Evolutionary conservation across 92 coral and sea anemone species (phyloP).

Genomic region (Umimayanthus chanpuru): DNA sequence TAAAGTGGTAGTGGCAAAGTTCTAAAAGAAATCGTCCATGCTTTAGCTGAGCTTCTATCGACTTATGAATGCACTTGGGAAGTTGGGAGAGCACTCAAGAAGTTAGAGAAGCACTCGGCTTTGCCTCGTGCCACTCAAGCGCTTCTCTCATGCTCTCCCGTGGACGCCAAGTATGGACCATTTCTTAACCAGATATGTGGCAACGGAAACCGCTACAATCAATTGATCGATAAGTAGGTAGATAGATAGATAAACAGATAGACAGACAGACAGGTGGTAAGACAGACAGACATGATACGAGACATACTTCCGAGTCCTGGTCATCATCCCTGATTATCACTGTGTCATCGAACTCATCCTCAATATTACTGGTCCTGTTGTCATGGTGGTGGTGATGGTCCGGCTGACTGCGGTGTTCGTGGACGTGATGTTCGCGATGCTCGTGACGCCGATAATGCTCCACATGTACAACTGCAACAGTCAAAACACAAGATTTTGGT

Average conservation of each 20-base stretch:
- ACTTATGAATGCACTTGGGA: too few relatives aligned
- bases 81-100: too few relatives aligned
- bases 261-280: not conserved
- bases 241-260: not conserved
- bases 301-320: constrained; percentile 73
- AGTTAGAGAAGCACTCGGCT: too few relatives aligned
- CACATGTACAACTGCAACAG: constrained; percentile 35
- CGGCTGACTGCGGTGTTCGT: not conserved
- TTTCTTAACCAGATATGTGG: too few relatives aligned
- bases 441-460: constrained; percentile 40
- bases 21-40: too few relatives aligned
- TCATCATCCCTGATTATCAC: constrained; percentile 85
- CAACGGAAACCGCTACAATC: too few relatives aligned
- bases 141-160: too few relatives aligned
- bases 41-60: too few relatives aligned
- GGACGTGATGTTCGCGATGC: constrained; percentile 24
- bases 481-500: not conserved
- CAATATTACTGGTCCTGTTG: constrained; percentile 37
- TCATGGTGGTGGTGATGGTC: constrained; percentile 8
- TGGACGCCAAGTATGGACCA: too few relatives aligned
- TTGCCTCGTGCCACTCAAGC: too few relatives aligned
- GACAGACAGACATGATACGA: not conserved
- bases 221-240: not conserved
- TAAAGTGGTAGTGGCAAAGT: too few relatives aligned
- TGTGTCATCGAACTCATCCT: constrained; percentile 63